phyloP scores from a whole-genome alignment of 92 coral and sea anemone species.

The Epizoanthus fatuus region DNA sequence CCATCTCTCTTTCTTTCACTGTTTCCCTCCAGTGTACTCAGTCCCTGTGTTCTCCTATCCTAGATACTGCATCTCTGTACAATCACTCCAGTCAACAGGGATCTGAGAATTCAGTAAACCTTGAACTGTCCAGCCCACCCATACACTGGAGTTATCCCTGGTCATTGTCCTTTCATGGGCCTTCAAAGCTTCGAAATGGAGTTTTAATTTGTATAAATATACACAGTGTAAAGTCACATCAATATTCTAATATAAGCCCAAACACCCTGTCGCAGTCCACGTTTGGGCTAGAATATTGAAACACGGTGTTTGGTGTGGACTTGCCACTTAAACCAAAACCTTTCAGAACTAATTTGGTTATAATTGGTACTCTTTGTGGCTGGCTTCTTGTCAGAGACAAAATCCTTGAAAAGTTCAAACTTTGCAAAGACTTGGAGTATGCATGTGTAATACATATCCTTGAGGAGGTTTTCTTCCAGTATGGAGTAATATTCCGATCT shows the following conservation, averaged over 20 bases:
- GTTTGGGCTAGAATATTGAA: too few relatives aligned
- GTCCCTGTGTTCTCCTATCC: too few relatives aligned
- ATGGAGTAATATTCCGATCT: conserved; percentile 46
- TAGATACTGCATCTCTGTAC: not conserved
- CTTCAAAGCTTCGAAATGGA: too few relatives aligned
- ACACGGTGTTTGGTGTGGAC: conserved; percentile 39
- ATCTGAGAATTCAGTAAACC: not conserved
- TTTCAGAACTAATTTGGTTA: conserved; percentile 36
- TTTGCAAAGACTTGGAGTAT: conserved; percentile 71
- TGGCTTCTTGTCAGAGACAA: conserved; percentile 65
- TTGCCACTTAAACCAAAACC: conserved; percentile 70
- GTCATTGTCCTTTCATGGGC: not conserved
- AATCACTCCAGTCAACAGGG: not conserved
- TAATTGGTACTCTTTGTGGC: conserved; percentile 56
- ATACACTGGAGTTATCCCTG: not conserved
- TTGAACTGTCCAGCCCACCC: not conserved
- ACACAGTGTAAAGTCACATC: too few relatives aligned
- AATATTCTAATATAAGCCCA: too few relatives aligned
- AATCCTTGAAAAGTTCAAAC: conserved; percentile 57
- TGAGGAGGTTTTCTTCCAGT: conserved; percentile 72
- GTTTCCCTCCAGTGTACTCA: too few relatives aligned
- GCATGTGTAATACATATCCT: conserved; percentile 53
- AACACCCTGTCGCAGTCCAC: too few relatives aligned
- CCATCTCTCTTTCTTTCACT: too few relatives aligned
- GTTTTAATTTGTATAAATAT: too few relatives aligned